Conservation (phyloP, 1,140 invertebrate species). For the Wiebesia pumilae region DNA sequence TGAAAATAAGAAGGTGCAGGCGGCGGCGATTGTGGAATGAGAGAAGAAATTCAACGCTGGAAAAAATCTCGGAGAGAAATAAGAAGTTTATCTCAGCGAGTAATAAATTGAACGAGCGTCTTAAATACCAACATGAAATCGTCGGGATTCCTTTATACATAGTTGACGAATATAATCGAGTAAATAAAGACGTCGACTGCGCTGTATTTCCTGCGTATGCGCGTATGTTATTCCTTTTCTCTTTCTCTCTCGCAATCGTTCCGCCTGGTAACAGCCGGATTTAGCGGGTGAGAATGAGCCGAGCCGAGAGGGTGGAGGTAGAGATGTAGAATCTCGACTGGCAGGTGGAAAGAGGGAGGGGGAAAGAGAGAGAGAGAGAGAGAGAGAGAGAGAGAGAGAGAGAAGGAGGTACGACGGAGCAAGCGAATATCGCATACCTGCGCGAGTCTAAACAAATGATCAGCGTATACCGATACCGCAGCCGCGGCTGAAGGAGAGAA, state of each 20-base stretch:
- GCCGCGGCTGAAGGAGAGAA: neutral
- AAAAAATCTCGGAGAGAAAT: slow-evolving; percentile 12
- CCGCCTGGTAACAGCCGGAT: slow-evolving; percentile 36
- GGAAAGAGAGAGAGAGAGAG: slow-evolving; percentile 13
- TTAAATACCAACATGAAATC: slow-evolving; percentile 47
- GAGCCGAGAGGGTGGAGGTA: slow-evolving; percentile 13
- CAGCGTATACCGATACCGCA: slow-evolving; percentile 40
- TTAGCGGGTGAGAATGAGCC: slow-evolving; percentile 20
- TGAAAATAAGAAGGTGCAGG: slow-evolving; percentile 5
- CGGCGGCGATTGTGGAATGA: slow-evolving; percentile 3
- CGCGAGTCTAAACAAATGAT: slow-evolving; percentile 50
- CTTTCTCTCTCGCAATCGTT: neutral
- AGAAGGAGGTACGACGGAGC: slow-evolving; percentile 9
- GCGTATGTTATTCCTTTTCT: neutral
- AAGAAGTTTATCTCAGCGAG: slow-evolving; percentile 32
- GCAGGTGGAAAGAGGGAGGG: slow-evolving; percentile 32
- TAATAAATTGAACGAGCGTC: slow-evolving; percentile 44
- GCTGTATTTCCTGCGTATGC: neutral
- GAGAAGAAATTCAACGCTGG: neutral
- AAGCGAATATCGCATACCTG: slow-evolving; percentile 37
- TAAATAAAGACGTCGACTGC: slow-evolving; percentile 46
- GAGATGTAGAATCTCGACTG: neutral
- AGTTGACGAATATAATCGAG: slow-evolving; percentile 46
- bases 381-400: neutral
- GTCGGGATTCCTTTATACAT: slow-evolving; percentile 42